These are phyloP conservation scores for Cecidostiba fungosa DNA, from an alignment of 2,888 invertebrate genomes.

Conservation along the genomic window DNA sequence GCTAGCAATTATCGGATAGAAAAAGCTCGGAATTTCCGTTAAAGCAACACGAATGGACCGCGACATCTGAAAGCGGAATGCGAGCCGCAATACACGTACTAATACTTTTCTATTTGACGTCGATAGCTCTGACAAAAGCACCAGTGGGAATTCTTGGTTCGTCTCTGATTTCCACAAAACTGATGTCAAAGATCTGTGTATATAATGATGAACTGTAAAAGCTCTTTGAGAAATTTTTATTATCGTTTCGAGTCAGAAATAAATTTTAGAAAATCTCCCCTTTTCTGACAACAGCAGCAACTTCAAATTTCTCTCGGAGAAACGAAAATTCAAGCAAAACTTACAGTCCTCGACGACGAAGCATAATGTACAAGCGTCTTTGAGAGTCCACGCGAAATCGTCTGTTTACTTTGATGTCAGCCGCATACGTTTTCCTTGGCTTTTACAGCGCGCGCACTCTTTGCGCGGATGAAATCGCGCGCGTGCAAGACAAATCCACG, in stretches of 20 bases:
- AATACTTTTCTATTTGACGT: constrained; percentile 24
- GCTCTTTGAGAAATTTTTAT: too few species aligned
- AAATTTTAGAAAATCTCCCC: not conserved
- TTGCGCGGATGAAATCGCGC: not conserved
- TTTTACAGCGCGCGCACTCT: not conserved
- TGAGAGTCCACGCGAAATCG: not conserved
- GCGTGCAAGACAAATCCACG: not conserved
- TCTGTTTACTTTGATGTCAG: constrained; percentile 36
- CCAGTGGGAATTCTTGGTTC: not conserved
- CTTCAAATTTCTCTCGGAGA: not conserved
- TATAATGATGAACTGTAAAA: not conserved
- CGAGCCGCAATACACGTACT: constrained; percentile 9
- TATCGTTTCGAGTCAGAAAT: too few species aligned
- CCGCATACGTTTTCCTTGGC: constrained; percentile 14
- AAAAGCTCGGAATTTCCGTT: not conserved
- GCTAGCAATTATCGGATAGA: constrained; percentile 27
- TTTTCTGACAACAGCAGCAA: not conserved
- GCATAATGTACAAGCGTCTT: not conserved
- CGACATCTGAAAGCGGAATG: constrained; percentile 27
- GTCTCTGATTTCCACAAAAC: constrained; percentile 9
- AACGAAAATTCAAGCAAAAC: not conserved
- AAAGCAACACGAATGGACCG: constrained; percentile 12
- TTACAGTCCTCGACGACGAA: not conserved
- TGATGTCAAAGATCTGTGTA: not conserved
- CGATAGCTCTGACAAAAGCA: constrained; percentile 11